phyloP scores from a whole-genome alignment of 2,113 vertebrate species.

The Tylochromis polylepis region DNA sequence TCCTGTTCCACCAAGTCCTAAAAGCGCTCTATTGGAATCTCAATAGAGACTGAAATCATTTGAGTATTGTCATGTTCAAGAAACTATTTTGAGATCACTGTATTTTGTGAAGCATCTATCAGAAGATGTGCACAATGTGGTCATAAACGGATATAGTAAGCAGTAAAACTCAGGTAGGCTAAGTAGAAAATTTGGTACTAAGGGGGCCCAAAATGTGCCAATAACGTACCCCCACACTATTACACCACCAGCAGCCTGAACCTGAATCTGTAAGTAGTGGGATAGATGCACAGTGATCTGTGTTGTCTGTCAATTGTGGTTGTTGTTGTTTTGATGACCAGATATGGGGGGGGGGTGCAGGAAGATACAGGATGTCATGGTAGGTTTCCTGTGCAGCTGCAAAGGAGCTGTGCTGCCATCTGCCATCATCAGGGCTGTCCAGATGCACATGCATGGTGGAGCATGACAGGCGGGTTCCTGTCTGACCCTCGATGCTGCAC shows the following conservation, averaged over 20 bases:
- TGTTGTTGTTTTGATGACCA: constrained; percentile 8
- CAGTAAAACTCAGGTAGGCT: neutral
- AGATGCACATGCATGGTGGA: neutral
- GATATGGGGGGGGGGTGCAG: neutral
- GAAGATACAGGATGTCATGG: constrained; percentile 3
- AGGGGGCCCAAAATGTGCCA: neutral
- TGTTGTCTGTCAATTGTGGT: neutral
- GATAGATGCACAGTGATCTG: neutral
- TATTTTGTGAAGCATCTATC: too few species aligned
- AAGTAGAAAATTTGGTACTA: too few species aligned
- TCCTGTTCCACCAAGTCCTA: neutral
- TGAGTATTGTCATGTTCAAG: neutral
- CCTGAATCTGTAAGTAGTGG: neutral
- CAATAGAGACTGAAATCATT: too few species aligned
- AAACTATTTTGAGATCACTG: neutral
- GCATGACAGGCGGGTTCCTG: neutral
- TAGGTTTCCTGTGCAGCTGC: constrained; percentile 54
- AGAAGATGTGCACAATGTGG: neutral
- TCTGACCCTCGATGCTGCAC: neutral
- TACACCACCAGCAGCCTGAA: neutral
- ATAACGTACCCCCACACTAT: neutral
- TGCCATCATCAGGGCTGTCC: constrained; percentile 1
- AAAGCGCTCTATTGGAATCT: neutral
- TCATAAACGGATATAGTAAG: neutral
- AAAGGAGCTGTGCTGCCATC: neutral